These are phyloP conservation scores for Mylabris phalerata DNA, from an alignment of 1,140 invertebrate genomes.

Conservation along the genomic window DNA sequence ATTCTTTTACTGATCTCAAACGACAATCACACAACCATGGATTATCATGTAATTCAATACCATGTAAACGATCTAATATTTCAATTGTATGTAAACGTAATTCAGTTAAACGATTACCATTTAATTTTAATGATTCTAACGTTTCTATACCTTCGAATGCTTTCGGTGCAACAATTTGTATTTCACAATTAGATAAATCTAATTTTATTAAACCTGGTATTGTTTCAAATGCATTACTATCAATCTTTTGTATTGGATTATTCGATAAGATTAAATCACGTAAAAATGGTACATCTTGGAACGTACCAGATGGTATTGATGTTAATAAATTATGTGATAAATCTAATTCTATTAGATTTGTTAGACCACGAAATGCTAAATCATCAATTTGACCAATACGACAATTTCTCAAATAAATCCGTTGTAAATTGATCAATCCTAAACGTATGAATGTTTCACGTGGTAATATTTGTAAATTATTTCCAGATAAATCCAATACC, in stretches of 20 bases:
- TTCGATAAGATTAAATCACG: constrained; percentile 69
- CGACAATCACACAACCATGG: constrained; percentile 88
- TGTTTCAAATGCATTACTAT: constrained; percentile 64
- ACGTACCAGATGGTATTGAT: constrained; percentile 67
- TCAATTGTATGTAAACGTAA: constrained; percentile 65
- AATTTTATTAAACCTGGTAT: constrained; percentile 73
- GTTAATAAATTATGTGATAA: constrained; percentile 75
- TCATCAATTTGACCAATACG: constrained; percentile 78
- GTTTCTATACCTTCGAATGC: constrained; percentile 72
- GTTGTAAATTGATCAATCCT: constrained; percentile 77
- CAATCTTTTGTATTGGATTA: constrained; percentile 76
- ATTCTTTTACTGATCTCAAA: constrained; percentile 71
- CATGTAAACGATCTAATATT: constrained; percentile 61
- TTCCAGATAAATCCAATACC: constrained; percentile 80
- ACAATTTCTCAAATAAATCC: constrained; percentile 74
- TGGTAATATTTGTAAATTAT: constrained; percentile 74
- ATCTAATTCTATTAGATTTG: constrained; percentile 83
- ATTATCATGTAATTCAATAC: constrained; percentile 83
- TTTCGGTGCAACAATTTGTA: constrained; percentile 65
- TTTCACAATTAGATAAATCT: constrained; percentile 74
- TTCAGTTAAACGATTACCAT: constrained; percentile 70
- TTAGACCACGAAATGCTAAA: constrained; percentile 71
- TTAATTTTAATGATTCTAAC: constrained; percentile 74
- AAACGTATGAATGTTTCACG: constrained; percentile 72
- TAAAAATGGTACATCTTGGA: constrained; percentile 69